These are phyloP conservation scores for Phaethornis superciliosus DNA, from an alignment of 2,113 vertebrate genomes.

Conservation along the genomic window DNA sequence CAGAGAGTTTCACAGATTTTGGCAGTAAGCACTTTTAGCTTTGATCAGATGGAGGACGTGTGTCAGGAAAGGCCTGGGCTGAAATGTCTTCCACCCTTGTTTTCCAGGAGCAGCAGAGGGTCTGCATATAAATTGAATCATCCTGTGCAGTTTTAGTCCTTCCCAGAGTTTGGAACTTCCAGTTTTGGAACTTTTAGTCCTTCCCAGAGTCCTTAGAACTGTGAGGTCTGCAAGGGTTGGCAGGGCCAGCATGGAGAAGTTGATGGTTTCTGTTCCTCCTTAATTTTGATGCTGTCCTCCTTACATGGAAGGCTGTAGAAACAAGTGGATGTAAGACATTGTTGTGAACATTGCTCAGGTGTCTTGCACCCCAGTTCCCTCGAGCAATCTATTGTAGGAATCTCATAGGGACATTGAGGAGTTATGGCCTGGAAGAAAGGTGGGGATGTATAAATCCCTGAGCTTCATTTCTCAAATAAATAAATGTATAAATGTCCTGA, in stretches of 20 bases:
- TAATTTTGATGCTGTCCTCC: not conserved
- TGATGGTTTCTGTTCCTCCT: not conserved
- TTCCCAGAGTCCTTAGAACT: not conserved
- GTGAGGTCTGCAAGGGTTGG: not conserved
- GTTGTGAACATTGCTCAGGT: not conserved
- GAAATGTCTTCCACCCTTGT: not conserved
- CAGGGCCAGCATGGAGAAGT: not conserved
- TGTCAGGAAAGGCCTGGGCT: not conserved
- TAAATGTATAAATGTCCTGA: too few relatives aligned
- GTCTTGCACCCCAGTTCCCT: not conserved
- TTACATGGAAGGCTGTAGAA: not conserved
- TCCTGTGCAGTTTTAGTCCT: not conserved
- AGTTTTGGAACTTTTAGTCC: too few relatives aligned
- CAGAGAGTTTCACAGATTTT: not conserved
- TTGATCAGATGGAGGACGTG: not conserved
- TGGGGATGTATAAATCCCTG: too few relatives aligned
- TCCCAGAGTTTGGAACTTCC: not conserved
- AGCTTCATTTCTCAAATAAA: not conserved
- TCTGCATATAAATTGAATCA: not conserved
- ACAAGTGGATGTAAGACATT: not conserved
- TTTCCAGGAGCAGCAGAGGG: not conserved
- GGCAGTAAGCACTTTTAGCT: not conserved
- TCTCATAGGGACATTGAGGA: not conserved
- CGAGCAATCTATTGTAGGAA: not conserved
- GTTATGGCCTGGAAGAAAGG: not conserved